These are phyloP conservation scores for Megaceryle torquata DNA, from an alignment of 2,113 vertebrate genomes.

Conservation along the genomic window DNA sequence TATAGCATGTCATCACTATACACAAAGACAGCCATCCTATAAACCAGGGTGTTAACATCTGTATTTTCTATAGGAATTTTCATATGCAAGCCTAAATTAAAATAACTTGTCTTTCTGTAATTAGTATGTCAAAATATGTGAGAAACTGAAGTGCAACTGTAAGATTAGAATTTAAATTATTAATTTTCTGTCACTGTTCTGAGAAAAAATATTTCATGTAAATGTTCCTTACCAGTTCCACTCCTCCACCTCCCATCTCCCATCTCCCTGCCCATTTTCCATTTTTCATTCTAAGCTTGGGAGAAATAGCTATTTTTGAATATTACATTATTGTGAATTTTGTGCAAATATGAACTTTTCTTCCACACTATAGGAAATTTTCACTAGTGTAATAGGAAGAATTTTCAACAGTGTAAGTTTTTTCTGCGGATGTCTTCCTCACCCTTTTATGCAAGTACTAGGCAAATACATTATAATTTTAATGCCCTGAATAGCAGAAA, in stretches of 20 bases:
- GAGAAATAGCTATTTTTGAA: not conserved
- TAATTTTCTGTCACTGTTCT: not conserved
- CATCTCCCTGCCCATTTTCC: fast-evolving
- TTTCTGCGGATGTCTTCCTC: not conserved
- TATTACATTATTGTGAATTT: not conserved
- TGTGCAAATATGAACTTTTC: not conserved
- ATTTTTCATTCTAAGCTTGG: not conserved
- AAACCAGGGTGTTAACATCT: not conserved
- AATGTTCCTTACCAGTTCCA: not conserved
- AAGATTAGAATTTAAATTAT: not conserved
- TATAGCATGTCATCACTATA: not conserved
- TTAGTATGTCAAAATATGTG: not conserved
- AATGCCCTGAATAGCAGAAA: not conserved
- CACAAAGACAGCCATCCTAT: not conserved
- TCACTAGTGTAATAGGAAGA: not conserved
- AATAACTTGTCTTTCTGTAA: not conserved
- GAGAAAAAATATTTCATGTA: not conserved
- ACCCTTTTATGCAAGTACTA: not conserved
- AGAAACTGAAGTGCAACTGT: not conserved
- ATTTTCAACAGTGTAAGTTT: not conserved
- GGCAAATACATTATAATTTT: not conserved
- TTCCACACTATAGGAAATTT: not conserved
- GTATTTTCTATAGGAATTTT: not conserved
- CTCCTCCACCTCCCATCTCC: too few species aligned
- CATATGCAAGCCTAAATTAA: not conserved